Evolutionary conservation across 2,888 invertebrate genomes (phyloP).

Genomic region (Eupithecia pulchellata): DNA sequence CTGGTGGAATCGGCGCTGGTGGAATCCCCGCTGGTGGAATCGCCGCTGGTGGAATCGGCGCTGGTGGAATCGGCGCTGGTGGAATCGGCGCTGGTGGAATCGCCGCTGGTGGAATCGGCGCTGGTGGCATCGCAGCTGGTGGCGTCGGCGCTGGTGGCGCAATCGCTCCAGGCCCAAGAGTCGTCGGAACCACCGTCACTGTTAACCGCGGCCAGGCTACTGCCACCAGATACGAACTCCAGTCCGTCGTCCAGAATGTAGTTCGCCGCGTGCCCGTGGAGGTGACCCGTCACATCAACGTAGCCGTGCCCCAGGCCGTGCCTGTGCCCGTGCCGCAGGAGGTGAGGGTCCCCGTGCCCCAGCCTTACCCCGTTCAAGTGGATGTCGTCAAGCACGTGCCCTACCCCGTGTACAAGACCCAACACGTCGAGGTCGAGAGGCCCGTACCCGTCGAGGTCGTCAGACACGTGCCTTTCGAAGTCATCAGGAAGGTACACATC

Average conservation of each 20-base stretch:
- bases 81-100: constrained; percentile 30
- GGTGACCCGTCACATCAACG: constrained; percentile 73
- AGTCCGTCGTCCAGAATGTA: constrained; percentile 77
- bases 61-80: constrained; percentile 12
- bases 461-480: constrained; percentile 73
- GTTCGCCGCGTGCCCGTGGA: constrained; percentile 77
- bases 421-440: constrained; percentile 76
- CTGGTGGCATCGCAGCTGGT: constrained; percentile 21
- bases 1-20: constrained; percentile 12
- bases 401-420: constrained; percentile 77
- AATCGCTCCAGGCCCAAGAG: constrained; percentile 55
- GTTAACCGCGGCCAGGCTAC: constrained; percentile 61
- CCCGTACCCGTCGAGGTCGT: constrained; percentile 76
- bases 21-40: constrained; percentile 29
- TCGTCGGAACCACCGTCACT: constrained; percentile 66
- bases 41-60: constrained; percentile 22
- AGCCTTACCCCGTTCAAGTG: constrained; percentile 79
- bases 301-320: constrained; percentile 72
- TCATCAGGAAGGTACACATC: constrained; percentile 73
- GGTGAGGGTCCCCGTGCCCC: constrained; percentile 76
- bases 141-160: constrained; percentile 25
- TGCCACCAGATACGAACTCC: constrained; percentile 73
- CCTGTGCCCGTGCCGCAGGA: constrained; percentile 77
- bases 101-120: constrained; percentile 19
- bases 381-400: constrained; percentile 78